Evolutionary conservation across 2,888 invertebrate species (phyloP), one percentile per base, ranked within the genome.

Genomic region (Campopleginae sp.): DNA sequence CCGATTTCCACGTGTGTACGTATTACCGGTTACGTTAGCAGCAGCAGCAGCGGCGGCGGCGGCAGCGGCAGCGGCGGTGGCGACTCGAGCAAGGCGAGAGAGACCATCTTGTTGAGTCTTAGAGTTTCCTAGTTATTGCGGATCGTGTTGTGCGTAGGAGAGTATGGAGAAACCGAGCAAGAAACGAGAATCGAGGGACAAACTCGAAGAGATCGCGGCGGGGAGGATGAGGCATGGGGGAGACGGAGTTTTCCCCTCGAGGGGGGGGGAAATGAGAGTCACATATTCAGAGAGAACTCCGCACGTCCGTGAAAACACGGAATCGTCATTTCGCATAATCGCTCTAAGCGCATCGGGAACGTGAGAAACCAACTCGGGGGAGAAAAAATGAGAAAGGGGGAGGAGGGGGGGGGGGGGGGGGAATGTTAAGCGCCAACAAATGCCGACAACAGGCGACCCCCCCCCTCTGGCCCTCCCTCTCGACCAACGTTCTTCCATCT

Each of bases 321-420:
- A 88, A 88, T 88, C 86, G 88, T 89, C 88, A 89, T 89, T 89
- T 89, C 80, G 87, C 86, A 54, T 58, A 65, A 77, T 51, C 72
- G 77, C 38, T 31, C 42, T 44, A 14, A 23, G 58, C 82, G 82
- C 79, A 72, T 75, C 78, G 81, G 83, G 85, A 88, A 87, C 88
- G 88, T 88, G 88, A 87, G 87, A 88, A 89, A 86, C 81, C 5
- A 68, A 17, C 31, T 31, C 70, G 70, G 70, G 46, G 27, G 51
- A 51, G 17, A 14, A 14, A 48, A 48, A 27, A 23, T 23, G 19
- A 54, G 54, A 23, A 23, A 23, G 54, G 23, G 27, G 0, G 23
- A 0, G 23, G n/a, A n/a, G n/a, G n/a, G n/a, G n/a, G n/a, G n/a
- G n/a, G n/a, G n/a, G n/a, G n/a, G n/a, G n/a, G n/a, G n/a, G n/a